Conservation (phyloP, 2,888 invertebrate genomes). For the Ectobius pallidus region DNA sequence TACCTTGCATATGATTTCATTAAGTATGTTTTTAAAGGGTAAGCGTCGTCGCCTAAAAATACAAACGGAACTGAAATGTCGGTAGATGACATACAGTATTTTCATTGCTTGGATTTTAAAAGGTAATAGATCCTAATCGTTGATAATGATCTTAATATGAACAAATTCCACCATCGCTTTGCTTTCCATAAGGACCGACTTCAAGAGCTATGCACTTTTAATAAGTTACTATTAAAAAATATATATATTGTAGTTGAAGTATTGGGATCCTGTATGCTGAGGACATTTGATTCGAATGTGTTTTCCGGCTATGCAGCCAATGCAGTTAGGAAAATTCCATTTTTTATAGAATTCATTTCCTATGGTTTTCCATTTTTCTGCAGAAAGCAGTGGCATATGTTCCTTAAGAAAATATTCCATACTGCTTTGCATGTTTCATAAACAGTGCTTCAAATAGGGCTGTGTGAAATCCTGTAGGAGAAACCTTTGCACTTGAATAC, state of each 20-base stretch:
- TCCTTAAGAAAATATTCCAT: neutral
- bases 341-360: neutral
- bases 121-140: neutral
- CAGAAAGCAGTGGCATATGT: neutral
- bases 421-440: neutral
- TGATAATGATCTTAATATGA: neutral
- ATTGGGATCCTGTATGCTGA: slow-evolving; percentile 14
- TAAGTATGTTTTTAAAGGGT: slow-evolving; percentile 13
- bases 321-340: slow-evolving; percentile 18
- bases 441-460: neutral
- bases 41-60: slow-evolving; percentile 32
- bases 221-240: slow-evolving; percentile 23
- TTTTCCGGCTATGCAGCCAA: neutral
- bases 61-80: neutral
- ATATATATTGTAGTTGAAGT: slow-evolving; percentile 27
- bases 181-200: slow-evolving; percentile 22
- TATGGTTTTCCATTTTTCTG: neutral
- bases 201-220: slow-evolving; percentile 20
- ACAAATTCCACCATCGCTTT: slow-evolving; percentile 33
- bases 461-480: neutral
- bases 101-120: neutral
- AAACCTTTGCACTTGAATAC: too few relatives aligned
- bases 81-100: neutral
- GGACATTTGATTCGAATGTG: neutral
- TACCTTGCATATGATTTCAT: slow-evolving; percentile 23